phyloP scores from a whole-genome alignment of 2,888 invertebrate genomes.

The Phlogophora meticulosa region DNA sequence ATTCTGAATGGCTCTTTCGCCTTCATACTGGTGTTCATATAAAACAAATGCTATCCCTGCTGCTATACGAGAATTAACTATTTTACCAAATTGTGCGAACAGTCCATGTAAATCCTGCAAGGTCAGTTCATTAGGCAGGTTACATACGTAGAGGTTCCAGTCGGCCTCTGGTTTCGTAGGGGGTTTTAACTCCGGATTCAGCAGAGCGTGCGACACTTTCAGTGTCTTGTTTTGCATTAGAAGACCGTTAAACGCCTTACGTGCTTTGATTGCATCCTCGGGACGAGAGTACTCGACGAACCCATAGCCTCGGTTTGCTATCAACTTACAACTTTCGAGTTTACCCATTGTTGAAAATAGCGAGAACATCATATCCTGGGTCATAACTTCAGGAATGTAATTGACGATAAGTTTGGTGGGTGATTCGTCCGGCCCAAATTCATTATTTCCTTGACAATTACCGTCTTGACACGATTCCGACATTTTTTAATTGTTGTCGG shows the following conservation, averaged over 20 bases:
- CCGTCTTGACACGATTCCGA: conserved; percentile 92
- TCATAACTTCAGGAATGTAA: conserved; percentile 91
- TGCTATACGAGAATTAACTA: conserved; percentile 90
- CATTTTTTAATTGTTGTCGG: conserved; percentile 92
- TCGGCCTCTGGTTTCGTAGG: conserved; percentile 90
- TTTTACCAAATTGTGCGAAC: conserved; percentile 91
- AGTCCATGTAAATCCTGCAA: conserved; percentile 90
- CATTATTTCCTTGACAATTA: conserved; percentile 91
- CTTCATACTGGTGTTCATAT: conserved; percentile 89
- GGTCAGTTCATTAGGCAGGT: conserved; percentile 91
- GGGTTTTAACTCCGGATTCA: conserved; percentile 89
- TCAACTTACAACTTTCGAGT: conserved; percentile 91
- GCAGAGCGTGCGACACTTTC: conserved; percentile 89
- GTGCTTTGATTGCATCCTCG: conserved; percentile 89
- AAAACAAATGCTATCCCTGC: conserved; percentile 90
- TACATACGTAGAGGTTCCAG: conserved; percentile 91
- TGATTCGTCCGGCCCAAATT: conserved; percentile 90
- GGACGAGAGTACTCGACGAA: conserved; percentile 90
- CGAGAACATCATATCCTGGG: conserved; percentile 91
- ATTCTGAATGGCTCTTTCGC: conserved; percentile 88
- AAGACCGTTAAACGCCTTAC: conserved; percentile 90
- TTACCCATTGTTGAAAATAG: conserved; percentile 91
- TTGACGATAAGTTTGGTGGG: conserved; percentile 91
- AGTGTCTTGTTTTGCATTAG: conserved; percentile 91
- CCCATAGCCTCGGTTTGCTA: conserved; percentile 91